These are phyloP conservation scores for Agrilus cyanescens DNA, from an alignment of 2,888 invertebrate genomes.

Conservation along the genomic window DNA sequence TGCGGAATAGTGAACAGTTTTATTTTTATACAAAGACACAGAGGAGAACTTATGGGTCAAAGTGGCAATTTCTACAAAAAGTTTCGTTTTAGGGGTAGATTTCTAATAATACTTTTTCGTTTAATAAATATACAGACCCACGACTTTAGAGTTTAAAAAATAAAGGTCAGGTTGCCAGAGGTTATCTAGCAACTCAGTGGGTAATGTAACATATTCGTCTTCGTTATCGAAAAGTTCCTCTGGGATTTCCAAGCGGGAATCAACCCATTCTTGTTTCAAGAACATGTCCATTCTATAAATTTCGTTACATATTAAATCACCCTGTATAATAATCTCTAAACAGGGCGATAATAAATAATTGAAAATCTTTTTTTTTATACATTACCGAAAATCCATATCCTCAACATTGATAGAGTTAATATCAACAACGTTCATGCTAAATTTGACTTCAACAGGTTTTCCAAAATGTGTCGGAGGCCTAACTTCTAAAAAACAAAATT, in stretches of 20 bases:
- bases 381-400: conserved; percentile 79
- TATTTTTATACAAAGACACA: conserved; percentile 67
- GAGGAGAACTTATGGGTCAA: conserved; percentile 71
- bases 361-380: conserved; percentile 4
- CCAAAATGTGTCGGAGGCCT: conserved; percentile 63
- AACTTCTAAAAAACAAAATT: conserved; percentile 45
- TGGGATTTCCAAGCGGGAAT: conserved; percentile 62
- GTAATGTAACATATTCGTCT: conserved; percentile 68
- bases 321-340: conserved; percentile 4
- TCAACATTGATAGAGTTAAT: conserved; percentile 81
- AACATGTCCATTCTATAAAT: conserved; percentile 69
- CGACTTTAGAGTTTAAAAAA: conserved; percentile 73
- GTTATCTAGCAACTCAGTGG: conserved; percentile 69
- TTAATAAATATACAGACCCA: conserved; percentile 42
- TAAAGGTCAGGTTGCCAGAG: conserved; percentile 84
- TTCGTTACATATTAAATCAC: background rate
- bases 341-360: conserved; percentile 1
- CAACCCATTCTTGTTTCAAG: conserved; percentile 69
- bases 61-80: conserved; percentile 60
- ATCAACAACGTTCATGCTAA: conserved; percentile 74
- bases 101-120: background rate
- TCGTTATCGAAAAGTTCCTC: conserved; percentile 69
- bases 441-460: conserved; percentile 62
- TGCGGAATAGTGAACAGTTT: conserved; percentile 67
- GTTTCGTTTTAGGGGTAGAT: background rate